Evolutionary conservation across 1,140 invertebrate genomes (phyloP), one percentile per base, ranked within the genome.

Genomic region (Achatina immaculata): DNA sequence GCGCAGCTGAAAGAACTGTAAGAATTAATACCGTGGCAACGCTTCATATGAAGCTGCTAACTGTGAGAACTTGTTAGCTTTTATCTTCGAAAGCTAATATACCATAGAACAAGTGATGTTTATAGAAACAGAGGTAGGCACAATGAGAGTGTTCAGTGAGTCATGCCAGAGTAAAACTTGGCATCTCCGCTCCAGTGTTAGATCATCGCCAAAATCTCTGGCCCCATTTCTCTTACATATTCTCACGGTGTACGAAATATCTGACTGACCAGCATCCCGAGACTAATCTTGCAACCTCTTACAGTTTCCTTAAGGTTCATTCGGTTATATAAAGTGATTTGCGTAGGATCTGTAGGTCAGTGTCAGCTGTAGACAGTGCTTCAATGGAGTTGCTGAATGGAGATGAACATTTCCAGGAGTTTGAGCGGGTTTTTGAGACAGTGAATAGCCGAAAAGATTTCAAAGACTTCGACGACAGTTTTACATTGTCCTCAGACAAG

Each of bases 391-490:
- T 89, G 71, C 84, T 89, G 34, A 86, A 86, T 55, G 88, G 87
- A 62, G 88, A 89, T 78, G 88, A 89, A 43, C 84, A 89, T 75
- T 90, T 89, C 75, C 83, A 86, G 81, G 89, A 90, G 83, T 90
- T 90, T 85, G 89, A 90, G 74, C 75, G 89, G 16, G 89, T 89
- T 28, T 90, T 87, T 83, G 89, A 88, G 74, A 88, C 86, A 9
- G 83, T 89, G 66, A 88, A 88, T 85, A 88, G 84, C 78, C 48
- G 74, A 14, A 65, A 85, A 34, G 71, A 84, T 31, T 85, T 85
- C 16, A 73, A 71, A 0, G 87, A 86, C 69, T 16, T 85, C 16
- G 85, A 86, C 48, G 80, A 80, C 73, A 72, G 80, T 66, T n/a
- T 74, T 82, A 81, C 82, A 83, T 80, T 40, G 43, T 24, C 65